Evolutionary conservation across 2,113 vertebrate genomes (phyloP).

Genomic region (Zapornia atra): DNA sequence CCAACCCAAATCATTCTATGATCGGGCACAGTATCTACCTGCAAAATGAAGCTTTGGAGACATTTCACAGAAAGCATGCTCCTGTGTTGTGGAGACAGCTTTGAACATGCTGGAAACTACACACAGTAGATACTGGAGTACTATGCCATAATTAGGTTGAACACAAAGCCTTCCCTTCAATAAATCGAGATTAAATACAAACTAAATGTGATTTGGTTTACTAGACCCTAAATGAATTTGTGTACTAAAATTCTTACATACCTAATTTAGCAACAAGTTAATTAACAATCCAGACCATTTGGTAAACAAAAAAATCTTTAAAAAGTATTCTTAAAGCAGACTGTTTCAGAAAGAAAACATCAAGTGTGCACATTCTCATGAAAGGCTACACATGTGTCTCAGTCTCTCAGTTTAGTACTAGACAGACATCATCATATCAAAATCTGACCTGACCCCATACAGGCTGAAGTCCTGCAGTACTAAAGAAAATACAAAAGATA

Average conservation of each 20-base stretch:
- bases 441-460: neutral
- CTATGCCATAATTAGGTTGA: neutral
- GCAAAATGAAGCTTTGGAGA: neutral
- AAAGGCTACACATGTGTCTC: neutral
- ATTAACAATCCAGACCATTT: neutral
- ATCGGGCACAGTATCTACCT: neutral
- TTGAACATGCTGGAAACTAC: neutral
- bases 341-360: neutral
- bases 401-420: neutral
- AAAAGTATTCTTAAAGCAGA: neutral
- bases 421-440: neutral
- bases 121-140: neutral
- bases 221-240: neutral
- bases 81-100: neutral
- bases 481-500: neutral
- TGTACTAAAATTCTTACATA: neutral
- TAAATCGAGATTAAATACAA: neutral
- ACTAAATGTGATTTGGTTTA: neutral
- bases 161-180: neutral
- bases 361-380: neutral
- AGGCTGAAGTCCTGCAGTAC: neutral
- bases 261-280: neutral
- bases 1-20: neutral
- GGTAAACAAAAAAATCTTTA: neutral
- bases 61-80: neutral